A percentile compares a stretch with the other conserved stretches of the same genome.
These are phyloP conservation scores for Benitochromis conjunctus DNA, from an alignment of 2,113 vertebrate species.

Conservation along the genomic window DNA sequence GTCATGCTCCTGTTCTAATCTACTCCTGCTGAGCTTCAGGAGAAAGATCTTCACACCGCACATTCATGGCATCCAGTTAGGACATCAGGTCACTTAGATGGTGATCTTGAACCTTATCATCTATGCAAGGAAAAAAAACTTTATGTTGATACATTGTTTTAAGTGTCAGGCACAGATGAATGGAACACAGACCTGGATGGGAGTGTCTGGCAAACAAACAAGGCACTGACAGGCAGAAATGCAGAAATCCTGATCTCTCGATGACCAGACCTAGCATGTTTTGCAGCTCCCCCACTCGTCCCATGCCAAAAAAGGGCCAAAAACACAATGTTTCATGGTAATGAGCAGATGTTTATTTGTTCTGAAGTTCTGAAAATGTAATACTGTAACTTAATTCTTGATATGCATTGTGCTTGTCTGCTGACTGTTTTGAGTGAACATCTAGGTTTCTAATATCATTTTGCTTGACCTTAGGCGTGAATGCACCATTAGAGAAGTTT, in stretches of 20 bases:
- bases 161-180: background rate
- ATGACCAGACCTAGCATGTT: background rate
- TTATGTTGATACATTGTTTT: background rate
- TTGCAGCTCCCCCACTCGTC: background rate
- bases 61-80: background rate
- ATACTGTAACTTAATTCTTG: background rate
- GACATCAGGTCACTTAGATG: background rate
- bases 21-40: background rate
- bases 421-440: background rate
- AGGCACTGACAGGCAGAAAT: background rate
- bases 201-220: background rate
- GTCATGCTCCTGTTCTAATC: background rate
- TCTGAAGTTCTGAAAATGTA: background rate
- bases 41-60: background rate
- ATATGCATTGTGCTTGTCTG: background rate
- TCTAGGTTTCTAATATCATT: background rate
- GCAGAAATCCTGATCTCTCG: background rate
- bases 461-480: background rate
- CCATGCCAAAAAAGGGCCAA: background rate
- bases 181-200: background rate
- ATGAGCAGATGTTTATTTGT: background rate
- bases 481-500: background rate
- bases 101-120: background rate
- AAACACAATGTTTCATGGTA: background rate
- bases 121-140: background rate